Evolutionary conservation across 2,888 invertebrate genomes (phyloP), one percentile per base, ranked within the genome.

Genomic region (Ormia ochracea): DNA sequence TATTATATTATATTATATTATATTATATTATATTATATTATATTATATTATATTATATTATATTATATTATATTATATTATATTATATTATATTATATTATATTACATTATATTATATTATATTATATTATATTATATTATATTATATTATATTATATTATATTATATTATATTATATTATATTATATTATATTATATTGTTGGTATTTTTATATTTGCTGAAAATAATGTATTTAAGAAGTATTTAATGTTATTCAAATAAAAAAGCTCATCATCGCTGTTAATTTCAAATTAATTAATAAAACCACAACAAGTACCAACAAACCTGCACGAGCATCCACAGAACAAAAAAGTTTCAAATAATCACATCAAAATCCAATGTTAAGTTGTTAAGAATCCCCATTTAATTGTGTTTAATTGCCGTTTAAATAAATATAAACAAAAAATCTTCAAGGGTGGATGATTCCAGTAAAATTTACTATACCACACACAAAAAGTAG

Each of bases 321-420:
- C 28, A 54, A 33, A 31, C 45, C 38, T 65, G n/a, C 54, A 54
- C 19, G 31, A 50, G 33, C 23, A 59, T 38, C 6, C 41, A 1
- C 26, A 45, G 36, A 69, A 69, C 23, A 54, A 63, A 56, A 63
- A 65, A 38, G 4, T 65, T 63, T 48, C 28, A 56, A 58, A 74
- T 74, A 65, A 74, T 73, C 65, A 74, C 65, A 74, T 56, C 65
- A 56, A 74, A 72, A 58, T 74, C 65, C 56, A 56, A 48, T 38
- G 31, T 58, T 65, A 74, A 74, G 56, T 66, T 48, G 65, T 65
- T 56, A 58, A 74, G 65, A 65, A 65, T 74, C 65, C 73, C 56
- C 74, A 65, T 58, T 74, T 74, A 74, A 74, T 74, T 74, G 74
- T 74, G 74, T 66, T 74, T 74, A 74, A 74, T 74, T 74, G 74